Evolutionary conservation across 2,888 invertebrate species (phyloP), one percentile per base, ranked within the genome.

Genomic region (Polymixis flavicincta): DNA sequence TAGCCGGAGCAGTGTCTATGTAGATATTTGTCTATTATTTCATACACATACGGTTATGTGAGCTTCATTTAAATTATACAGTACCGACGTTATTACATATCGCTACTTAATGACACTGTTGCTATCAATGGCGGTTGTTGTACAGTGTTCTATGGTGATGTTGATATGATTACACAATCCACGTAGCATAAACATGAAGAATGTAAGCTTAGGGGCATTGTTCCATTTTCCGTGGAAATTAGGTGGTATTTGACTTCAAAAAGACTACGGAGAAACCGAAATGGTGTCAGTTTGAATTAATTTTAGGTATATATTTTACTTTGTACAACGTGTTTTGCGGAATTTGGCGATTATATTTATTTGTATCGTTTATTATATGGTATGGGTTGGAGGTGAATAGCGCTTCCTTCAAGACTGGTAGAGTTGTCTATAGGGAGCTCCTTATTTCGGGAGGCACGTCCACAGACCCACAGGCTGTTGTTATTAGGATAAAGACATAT

Each of bases 1-100:
- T 90, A 87, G 87, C 89, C 87, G 83, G 78, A 81, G 82, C 86
- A 78, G 80, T 81, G 78, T 81, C 88, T 84, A 88, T 86, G 87
- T 88, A 87, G 70, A 80, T 82, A 85, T 86, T 86, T 84, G 85
- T 79, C 86, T 86, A 86, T 81, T 84, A 85, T 84, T 83, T 57
- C 61, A 65, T 67, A 72, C 74, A 77, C 80, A 83, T 81, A 86
- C 73, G 82, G 70, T 68, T 74, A 67, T 74, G 69, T 75, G 59
- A 73, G 78, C 65, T 85, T 80, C 78, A 74, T 82, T 85, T 77
- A 75, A 83, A 85, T 86, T 82, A 72, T 77, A 74, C 65, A 66
- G 55, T 70, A 45, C 42, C 13, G 1, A 77, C 64, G 71, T 78
- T 80, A 81, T 71, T 68, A 73, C 74, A 73, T 72, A 80, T 82